phyloP scores from a whole-genome alignment of 2,797 vertebrate species.

The Leptatherina wallacei region DNA sequence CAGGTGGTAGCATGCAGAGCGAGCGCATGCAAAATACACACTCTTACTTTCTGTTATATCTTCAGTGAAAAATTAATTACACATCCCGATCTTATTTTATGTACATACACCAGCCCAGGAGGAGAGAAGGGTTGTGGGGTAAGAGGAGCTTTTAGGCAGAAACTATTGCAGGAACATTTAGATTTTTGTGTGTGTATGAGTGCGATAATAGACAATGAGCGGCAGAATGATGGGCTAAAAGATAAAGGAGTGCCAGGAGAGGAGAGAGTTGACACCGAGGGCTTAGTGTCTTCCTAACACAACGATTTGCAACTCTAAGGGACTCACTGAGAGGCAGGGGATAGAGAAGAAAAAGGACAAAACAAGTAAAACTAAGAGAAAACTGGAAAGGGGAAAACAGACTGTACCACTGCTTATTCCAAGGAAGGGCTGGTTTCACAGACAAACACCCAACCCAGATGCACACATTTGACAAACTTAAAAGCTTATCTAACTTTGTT shows the following conservation, averaged over 20 bases:
- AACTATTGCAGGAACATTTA: slow-evolving; percentile 24
- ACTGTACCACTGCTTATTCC: slow-evolving; percentile 37
- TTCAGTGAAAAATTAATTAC: slow-evolving; percentile 29
- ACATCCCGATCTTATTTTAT: background rate
- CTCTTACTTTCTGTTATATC: slow-evolving; percentile 37
- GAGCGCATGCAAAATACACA: slow-evolving; percentile 66
- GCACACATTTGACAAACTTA: slow-evolving; percentile 49
- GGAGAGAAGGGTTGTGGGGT: slow-evolving; percentile 30
- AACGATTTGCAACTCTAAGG: slow-evolving; percentile 64
- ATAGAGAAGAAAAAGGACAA: slow-evolving; percentile 33
- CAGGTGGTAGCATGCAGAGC: slow-evolving; percentile 64
- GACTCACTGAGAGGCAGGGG: slow-evolving; percentile 54
- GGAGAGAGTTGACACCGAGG: slow-evolving; percentile 78
- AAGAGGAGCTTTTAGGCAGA: slow-evolving; percentile 59
- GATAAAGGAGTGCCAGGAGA: slow-evolving; percentile 52
- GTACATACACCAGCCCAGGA: slow-evolving; percentile 49
- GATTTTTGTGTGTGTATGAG: slow-evolving; percentile 25
- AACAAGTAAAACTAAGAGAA: slow-evolving; percentile 32
- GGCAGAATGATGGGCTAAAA: slow-evolving; percentile 40
- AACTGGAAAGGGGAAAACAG: slow-evolving; percentile 19
- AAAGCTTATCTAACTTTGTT: slow-evolving; percentile 68
- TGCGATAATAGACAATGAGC: slow-evolving; percentile 38
- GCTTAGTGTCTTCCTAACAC: slow-evolving; percentile 79
- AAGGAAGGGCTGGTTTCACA: slow-evolving; percentile 52
- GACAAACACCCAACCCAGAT: slow-evolving; percentile 28